Conservation (phyloP, 1,140 invertebrate species). For the Andricus grossulariae region DNA sequence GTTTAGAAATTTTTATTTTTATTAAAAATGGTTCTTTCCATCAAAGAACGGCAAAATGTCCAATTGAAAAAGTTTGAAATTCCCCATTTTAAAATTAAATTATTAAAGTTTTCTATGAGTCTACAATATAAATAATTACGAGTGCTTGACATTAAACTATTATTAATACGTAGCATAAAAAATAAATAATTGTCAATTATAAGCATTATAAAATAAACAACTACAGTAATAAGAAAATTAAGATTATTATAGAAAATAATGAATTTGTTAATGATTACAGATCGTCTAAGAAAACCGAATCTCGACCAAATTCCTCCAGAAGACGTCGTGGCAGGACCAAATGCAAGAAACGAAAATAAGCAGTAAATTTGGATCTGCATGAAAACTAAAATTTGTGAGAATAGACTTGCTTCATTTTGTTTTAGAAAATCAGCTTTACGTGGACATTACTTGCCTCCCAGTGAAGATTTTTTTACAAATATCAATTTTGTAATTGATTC, state of each 20-base stretch:
- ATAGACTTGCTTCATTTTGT: neutral
- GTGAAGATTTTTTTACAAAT: neutral
- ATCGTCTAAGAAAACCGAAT: constrained; percentile 75
- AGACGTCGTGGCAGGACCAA: constrained; percentile 77
- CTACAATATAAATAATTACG: no score
- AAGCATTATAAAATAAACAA: no score
- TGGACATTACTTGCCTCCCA: constrained; percentile 16
- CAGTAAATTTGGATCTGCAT: neutral
- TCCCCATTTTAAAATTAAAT: no score
- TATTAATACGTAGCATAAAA: no score
- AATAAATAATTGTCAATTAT: no score
- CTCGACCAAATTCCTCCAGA: constrained; percentile 72
- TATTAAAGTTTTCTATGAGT: no score
- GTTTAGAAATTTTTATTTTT: no score
- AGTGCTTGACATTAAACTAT: no score
- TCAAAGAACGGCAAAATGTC: no score
- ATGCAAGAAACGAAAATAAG: constrained; percentile 77
- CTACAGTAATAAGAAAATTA: neutral
- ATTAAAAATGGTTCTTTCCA: no score
- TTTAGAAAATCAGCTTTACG: neutral
- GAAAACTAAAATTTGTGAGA: neutral
- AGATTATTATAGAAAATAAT: neutral
- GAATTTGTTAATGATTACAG: constrained; percentile 58
- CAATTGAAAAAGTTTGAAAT: no score
- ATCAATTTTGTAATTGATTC: neutral